Evolutionary conservation across 2,797 vertebrate genomes (phyloP).

Genomic region (Hoplostethus mediterraneus): DNA sequence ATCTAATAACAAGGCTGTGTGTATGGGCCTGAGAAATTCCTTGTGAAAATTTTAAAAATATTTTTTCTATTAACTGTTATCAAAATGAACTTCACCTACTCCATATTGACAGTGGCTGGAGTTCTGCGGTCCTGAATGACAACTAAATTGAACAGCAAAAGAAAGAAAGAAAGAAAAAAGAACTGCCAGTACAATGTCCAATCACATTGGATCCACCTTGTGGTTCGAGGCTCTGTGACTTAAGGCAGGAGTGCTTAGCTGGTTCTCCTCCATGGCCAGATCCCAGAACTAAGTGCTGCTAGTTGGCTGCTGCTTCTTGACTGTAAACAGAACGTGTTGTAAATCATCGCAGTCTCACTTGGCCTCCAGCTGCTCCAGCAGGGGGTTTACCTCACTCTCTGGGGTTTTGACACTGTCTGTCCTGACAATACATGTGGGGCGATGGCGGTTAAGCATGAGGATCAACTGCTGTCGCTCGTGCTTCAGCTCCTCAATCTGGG

Average conservation of each 20-base stretch:
- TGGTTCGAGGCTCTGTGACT: constrained; percentile 52
- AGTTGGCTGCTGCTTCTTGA: constrained; percentile 66
- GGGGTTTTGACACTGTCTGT: constrained; percentile 95
- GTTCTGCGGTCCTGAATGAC: constrained; percentile 42
- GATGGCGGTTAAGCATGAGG: constrained; percentile 95
- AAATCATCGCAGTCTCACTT: constrained; percentile 80
- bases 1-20: constrained; percentile 39
- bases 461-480: constrained; percentile 96
- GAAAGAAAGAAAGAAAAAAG: constrained; percentile 28
- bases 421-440: constrained; percentile 96
- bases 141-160: constrained; percentile 30
- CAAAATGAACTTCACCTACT: constrained; percentile 21
- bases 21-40: constrained; percentile 30
- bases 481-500: constrained; percentile 97
- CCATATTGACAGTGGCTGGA: constrained; percentile 42
- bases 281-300: constrained; percentile 80
- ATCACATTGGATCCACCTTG: constrained; percentile 57
- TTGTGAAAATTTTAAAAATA: constrained; percentile 27
- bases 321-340: constrained; percentile 65
- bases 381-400: constrained; percentile 89
- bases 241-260: constrained; percentile 53
- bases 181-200: constrained; percentile 59
- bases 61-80: constrained; percentile 4
- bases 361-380: constrained; percentile 92
- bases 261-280: constrained; percentile 53